Base-by-base conservation (phyloP, 2,888 invertebrate genomes). In the Drosophila kambysellisi region DNA sequence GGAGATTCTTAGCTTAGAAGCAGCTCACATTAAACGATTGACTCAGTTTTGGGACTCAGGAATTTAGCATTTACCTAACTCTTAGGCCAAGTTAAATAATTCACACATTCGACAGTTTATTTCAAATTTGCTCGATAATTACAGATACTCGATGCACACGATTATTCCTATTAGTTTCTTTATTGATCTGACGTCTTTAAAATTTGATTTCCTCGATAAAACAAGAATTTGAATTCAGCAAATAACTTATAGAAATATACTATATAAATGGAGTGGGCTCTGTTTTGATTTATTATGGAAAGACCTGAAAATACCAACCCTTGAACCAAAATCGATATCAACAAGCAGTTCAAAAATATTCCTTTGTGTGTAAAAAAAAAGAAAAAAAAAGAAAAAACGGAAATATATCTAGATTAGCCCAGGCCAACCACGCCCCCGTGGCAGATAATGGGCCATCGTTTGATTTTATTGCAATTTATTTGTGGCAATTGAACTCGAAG, bases 391-490 rank as follows among this genome's bases (percentile, higher is more conserved):
- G 1, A 25, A 25, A 25, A 25, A 25, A 25, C 25, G 25, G 25
- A 25, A 25, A 25, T 46, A 15, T 46, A 25, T 25, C 2, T 8
- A 8, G 25, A 25, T 25, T 20, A 25, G 20, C 2, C 8, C 15
- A 1, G 2, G n/a, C n/a, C 17, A 25, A 37, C 4, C 25, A 29
- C 11, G 17, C 8, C 8, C 3, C 5, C 15, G 8, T 8, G 9
- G 6, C 4, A 29, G 20, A 30, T 51, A 11, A 11, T 30, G 11
- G 33, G n/a, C n/a, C 20, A 20, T 29, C 29, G n/a, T 20, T 54
- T 53, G 37, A 39, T 48, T 67, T 67, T 33, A 68, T 67, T 46
- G 67, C 54, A 48, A 46, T 54, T 67, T 50, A 35, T 57, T 56
- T 69, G 69, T 37, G 33, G 20, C 48, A 50, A 41, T 69, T 69